Evolutionary conservation across 1,140 invertebrate species (phyloP), one percentile per base, ranked within the genome.

Genomic region (Galleria mellonella): DNA sequence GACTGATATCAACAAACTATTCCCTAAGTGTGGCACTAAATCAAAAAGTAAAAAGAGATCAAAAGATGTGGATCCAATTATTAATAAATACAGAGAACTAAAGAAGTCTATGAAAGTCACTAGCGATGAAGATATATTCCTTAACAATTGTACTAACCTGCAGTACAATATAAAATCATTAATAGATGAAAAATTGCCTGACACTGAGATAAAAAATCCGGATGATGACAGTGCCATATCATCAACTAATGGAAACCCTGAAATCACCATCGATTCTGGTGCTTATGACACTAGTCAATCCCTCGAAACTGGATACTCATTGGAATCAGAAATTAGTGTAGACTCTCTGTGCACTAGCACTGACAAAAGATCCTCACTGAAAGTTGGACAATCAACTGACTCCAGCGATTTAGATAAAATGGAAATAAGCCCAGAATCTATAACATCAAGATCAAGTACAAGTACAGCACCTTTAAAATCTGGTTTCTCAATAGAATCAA

Each of bases 401-500:
- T 87, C 84, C 0, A 87, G 83, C 42, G 86, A 87, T 40, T 65
- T 87, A 23, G 86, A 87, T 14, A 87, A 84, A 58, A 86, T 86
- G 75, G 84, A 86, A 58, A 86, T 86, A 9, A 87, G 84, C 57
- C 84, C 86, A 2, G 86, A 87, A 58, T 87, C 83, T 0, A 65
- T 86, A n/a, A 86, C 85, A 1, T 85, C 84, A 4, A 61, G 83
- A 10, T 87, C 83, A 1, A 87, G 84, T 41, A 61, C 76, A 1
- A 85, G 83, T 41, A 86, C 82, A 15, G 84, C 84, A 14, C 84
- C 83, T 11, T 60, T 87, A 10, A 85, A 86, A 55, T 83, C 86
- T 28, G 88, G 87, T 0, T 88, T 89, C 54, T 91, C 90, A 1
- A 82, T 91, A 4, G 90, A 91, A 56, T 91, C 90, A 0, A 91